Percentiles rank a stretch among this genome's conserved stretches.
Evolutionary conservation across 2,888 invertebrate genomes (phyloP).

Genomic region (Noctua pronuba): DNA sequence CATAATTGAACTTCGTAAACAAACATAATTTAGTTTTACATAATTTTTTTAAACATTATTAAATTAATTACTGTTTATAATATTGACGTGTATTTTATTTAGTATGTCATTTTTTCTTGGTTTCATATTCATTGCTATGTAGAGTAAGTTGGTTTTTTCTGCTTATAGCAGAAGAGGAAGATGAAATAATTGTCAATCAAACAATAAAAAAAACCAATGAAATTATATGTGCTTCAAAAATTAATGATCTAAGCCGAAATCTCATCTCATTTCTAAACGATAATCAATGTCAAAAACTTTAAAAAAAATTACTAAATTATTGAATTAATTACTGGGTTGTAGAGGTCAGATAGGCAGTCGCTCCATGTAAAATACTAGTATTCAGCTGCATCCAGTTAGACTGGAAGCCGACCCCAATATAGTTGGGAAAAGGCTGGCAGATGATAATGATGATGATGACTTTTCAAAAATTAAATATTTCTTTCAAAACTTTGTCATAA

Average conservation of each 20-base stretch:
- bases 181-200: neutral
- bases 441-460: too few species aligned
- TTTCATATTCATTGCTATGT: conserved; percentile 26
- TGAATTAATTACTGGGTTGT: too few species aligned
- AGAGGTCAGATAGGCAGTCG: too few species aligned
- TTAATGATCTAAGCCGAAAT: neutral
- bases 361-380: too few species aligned
- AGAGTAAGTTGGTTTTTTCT: neutral
- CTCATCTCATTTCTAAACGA: neutral
- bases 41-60: conserved; percentile 22
- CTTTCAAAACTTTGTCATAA: too few species aligned
- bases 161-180: neutral
- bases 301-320: too few species aligned
- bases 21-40: conserved; percentile 43
- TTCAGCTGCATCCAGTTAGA: too few species aligned
- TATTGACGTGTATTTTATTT: conserved; percentile 5
- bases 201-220: neutral
- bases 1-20: conserved; percentile 53
- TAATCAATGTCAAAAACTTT: neutral
- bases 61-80: conserved; percentile 11
- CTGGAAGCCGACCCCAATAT: too few species aligned
- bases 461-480: too few species aligned
- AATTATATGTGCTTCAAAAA: neutral
- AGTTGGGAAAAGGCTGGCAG: too few species aligned
- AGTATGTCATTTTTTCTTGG: neutral